These are phyloP conservation scores for Tholera decimalis DNA, from an alignment of 2,888 invertebrate genomes.

Conservation along the genomic window DNA sequence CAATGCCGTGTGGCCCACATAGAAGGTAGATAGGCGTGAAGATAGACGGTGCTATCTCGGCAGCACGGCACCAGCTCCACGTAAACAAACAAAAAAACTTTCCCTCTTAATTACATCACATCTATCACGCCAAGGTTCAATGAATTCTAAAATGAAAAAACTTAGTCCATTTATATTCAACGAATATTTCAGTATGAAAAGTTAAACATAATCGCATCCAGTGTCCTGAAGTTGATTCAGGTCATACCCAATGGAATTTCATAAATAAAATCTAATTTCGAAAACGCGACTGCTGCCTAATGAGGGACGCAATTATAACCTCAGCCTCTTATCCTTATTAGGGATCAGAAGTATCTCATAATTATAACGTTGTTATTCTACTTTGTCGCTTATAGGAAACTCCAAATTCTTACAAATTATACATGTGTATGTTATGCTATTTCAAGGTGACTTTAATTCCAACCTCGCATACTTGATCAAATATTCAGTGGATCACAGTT, in stretches of 20 bases:
- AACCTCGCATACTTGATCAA: conserved; percentile 69
- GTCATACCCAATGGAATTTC: conserved; percentile 73
- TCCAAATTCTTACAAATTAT: conserved; percentile 39
- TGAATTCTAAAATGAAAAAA: conserved; percentile 62
- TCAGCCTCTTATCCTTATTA: conserved; percentile 75
- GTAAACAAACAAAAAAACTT: conserved; percentile 74
- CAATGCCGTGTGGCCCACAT: conserved; percentile 75
- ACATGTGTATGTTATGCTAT: conserved; percentile 25
- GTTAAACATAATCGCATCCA: conserved; percentile 57
- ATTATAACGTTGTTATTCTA: conserved; percentile 72
- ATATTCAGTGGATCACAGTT: conserved; percentile 73
- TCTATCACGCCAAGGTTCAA: conserved; percentile 67
- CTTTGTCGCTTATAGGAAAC: conserved; percentile 44
- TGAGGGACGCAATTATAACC: conserved; percentile 82
- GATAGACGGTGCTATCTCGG: conserved; percentile 71
- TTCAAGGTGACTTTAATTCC: conserved; percentile 64
- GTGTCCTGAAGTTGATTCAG: conserved; percentile 70
- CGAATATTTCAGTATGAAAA: conserved; percentile 48
- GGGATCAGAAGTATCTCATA: conserved; percentile 74
- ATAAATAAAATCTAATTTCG: conserved; percentile 81
- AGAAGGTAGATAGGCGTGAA: conserved; percentile 69
- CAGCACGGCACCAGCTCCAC: conserved; percentile 63
- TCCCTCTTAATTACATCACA: conserved; percentile 71
- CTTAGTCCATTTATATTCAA: conserved; percentile 53
- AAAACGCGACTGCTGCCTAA: conserved; percentile 75